Evolutionary conservation across 30 jellyfish, hydroid and myxozoan genomes (phyloP), one percentile per base, ranked within the genome.

Genomic region (Nemopilema nomurai): DNA sequence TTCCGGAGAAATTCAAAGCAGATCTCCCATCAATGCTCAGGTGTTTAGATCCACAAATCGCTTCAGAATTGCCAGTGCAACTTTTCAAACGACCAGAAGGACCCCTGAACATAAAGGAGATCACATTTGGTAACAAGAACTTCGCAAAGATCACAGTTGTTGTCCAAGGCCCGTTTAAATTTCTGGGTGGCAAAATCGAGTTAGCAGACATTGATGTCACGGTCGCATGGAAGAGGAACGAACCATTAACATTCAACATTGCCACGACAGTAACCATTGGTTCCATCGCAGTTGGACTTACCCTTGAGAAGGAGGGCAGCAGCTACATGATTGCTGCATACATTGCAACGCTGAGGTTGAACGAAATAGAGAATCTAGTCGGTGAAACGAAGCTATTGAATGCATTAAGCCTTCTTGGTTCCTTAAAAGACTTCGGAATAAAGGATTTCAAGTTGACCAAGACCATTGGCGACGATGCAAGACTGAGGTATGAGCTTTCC

Each of bases 1-100:
- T 65, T 64, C 96, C 96, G 18, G 96, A 87, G 0, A 67, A 87
- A 57, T 87, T 87, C 80, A 76, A 76, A 69, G 30, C 96, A 4
- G 96, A 87, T 66, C 83, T 87, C 24, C 96, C 86, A 18, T 71
- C 89, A 50, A 67, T 87, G 96, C 80, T 87, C 74, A 87, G 77
- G 50, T 87, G 96, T 69, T 74, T 87, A 21, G 96, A 87, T 62
- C 74, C 90, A 16, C 88, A 87, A 24, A 87, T 87, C 26, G 86
- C 86, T 1, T 86, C 96, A 7, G 96, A 76, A 62, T 79, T 87
- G 9, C 96, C 96, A 17, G 68, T 81, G 1, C 96, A 87, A 27
- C 57, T 87, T 41, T 87, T 87, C 88, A 89, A 89, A 1, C 68
- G 26, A 62, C 87, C 87, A 68, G 74, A 77, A 28, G 90, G 90